Evolutionary conservation across 2,888 invertebrate species (phyloP).

Genomic region (Diadegma fenestrale): DNA sequence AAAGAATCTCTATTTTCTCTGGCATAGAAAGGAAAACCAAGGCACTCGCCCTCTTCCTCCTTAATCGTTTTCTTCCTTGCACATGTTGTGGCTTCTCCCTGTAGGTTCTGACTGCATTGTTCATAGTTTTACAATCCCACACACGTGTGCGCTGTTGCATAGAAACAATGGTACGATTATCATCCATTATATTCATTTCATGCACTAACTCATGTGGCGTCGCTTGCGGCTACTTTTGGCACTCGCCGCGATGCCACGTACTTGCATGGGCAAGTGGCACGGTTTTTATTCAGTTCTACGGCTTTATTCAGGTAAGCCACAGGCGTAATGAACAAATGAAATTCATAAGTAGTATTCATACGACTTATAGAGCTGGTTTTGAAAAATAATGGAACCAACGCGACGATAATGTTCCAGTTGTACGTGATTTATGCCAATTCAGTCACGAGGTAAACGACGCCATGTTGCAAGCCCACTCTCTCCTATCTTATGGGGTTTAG

Average conservation of each 20-base stretch:
- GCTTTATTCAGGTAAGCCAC: too few relatives aligned
- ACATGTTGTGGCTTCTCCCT: slow-evolving; percentile 28
- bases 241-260: slow-evolving; percentile 3
- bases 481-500: neutral
- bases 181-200: slow-evolving; percentile 47
- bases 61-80: neutral
- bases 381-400: neutral
- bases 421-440: neutral
- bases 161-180: slow-evolving; percentile 63
- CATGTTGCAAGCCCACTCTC: slow-evolving; percentile 4
- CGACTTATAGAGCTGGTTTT: neutral
- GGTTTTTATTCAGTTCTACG: neutral
- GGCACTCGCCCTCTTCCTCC: slow-evolving; percentile 33
- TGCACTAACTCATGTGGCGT: neutral
- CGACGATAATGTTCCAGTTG: neutral
- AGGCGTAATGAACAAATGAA: neutral
- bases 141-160: slow-evolving; percentile 49
- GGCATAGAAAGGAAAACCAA: slow-evolving; percentile 79
- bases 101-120: slow-evolving; percentile 42
- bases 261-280: neutral
- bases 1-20: neutral
- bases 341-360: neutral
- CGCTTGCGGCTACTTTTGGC: slow-evolving; percentile 21
- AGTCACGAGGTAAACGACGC: neutral
- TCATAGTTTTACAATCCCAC: slow-evolving; percentile 47